Evolutionary conservation across 2,888 invertebrate genomes (phyloP).

Genomic region (Acanthoscelides obtectus): DNA sequence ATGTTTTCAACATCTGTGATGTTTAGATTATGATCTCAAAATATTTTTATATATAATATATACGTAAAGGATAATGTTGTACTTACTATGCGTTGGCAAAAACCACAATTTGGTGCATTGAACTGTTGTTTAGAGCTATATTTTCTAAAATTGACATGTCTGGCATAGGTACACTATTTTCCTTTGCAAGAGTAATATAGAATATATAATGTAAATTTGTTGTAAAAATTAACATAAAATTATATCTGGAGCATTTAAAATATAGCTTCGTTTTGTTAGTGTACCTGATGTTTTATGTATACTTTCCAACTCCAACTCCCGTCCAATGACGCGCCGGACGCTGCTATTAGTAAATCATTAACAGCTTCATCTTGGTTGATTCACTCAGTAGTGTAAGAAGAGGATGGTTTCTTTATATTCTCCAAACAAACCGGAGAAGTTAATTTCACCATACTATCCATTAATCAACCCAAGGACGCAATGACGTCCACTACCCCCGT

Average conservation of each 20-base stretch:
- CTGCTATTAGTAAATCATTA: no score
- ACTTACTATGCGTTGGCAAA: not conserved
- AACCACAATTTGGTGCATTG: not conserved
- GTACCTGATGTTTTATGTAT: constrained; percentile 23
- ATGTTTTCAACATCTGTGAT: constrained; percentile 60
- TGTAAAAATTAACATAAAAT: constrained; percentile 34
- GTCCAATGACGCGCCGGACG: not conserved
- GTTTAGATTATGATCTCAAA: constrained; percentile 58
- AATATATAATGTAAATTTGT: constrained; percentile 34
- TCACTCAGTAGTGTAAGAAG: no score
- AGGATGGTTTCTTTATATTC: no score
- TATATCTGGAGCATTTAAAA: constrained; percentile 34
- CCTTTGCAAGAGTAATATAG: constrained; percentile 19
- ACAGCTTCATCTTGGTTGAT: no score
- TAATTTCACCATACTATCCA: no score
- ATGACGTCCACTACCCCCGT: no score
- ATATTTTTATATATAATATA: constrained; percentile 33
- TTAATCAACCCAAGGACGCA: no score
- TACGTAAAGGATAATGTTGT: constrained; percentile 13
- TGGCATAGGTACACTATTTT: not conserved
- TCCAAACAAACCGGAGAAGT: no score
- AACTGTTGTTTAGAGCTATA: not conserved
- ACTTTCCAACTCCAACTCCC: not conserved
- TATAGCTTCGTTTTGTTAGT: constrained; percentile 39
- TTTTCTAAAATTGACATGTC: not conserved